Evolutionary conservation across 1,140 invertebrate species (phyloP).

Genomic region (Drosophila teissieri): DNA sequence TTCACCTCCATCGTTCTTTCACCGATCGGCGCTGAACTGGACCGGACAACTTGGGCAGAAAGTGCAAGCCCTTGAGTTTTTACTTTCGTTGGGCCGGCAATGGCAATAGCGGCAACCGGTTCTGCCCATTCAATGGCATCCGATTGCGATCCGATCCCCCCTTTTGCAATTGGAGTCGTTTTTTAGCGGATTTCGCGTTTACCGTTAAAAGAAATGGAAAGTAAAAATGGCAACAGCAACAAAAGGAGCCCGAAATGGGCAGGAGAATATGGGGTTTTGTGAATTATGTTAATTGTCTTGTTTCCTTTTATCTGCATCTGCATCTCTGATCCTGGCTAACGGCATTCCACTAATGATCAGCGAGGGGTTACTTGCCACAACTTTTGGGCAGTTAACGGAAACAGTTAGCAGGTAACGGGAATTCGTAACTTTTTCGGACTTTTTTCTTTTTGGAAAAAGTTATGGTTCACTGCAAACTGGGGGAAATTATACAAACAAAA

Average conservation of each 20-base stretch:
- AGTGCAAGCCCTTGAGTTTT: conserved; percentile 84
- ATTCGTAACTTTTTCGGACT: not conserved
- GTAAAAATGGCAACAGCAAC: conserved; percentile 48
- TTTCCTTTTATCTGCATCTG: conserved; percentile 39
- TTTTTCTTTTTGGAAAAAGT: not conserved
- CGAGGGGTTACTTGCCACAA: conserved; percentile 1
- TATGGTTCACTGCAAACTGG: conserved; percentile 6
- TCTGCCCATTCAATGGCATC: conserved; percentile 54
- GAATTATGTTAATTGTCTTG: conserved; percentile 77
- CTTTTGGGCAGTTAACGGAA: conserved; percentile 19
- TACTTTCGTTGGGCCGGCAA: conserved; percentile 71
- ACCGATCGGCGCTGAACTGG: conserved; percentile 17
- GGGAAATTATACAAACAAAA: not conserved
- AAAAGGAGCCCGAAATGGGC: conserved; percentile 21
- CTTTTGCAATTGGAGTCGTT: conserved; percentile 45
- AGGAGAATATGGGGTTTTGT: conserved; percentile 37
- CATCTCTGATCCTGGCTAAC: conserved; percentile 65
- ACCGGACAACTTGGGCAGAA: conserved; percentile 65
- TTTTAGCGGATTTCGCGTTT: conserved; percentile 66
- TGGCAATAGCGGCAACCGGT: conserved; percentile 53
- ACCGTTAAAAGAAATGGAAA: conserved; percentile 80
- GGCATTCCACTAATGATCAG: conserved; percentile 48
- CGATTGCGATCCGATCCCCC: conserved; percentile 30
- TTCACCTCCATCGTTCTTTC: conserved; percentile 34
- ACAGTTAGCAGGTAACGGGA: conserved; percentile 17